phyloP scores from a whole-genome alignment of 2,888 invertebrate species.

The Scaptodrosophila latifasciaeformis region DNA sequence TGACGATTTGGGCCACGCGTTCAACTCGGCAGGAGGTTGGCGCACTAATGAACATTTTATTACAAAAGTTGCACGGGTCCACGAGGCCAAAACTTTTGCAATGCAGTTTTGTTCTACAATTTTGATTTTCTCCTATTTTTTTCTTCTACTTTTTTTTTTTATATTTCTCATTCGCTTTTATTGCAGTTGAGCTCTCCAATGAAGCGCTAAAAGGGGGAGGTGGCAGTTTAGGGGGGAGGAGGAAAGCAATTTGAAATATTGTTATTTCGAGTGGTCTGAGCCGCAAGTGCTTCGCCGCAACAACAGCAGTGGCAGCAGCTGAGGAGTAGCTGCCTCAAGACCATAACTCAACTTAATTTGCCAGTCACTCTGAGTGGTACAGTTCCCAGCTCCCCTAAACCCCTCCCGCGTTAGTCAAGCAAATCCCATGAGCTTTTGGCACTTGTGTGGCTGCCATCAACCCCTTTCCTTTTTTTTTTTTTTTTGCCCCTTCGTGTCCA shows the following conservation, averaged over 20 bases:
- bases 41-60: slow-evolving; percentile 72
- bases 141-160: no score
- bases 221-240: slow-evolving; percentile 3
- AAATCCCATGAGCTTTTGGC: slow-evolving; percentile 34
- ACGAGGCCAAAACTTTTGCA: slow-evolving; percentile 12
- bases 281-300: slow-evolving; percentile 14
- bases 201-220: background rate
- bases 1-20: background rate
- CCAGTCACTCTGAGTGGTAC: slow-evolving; percentile 6
- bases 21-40: slow-evolving; percentile 46
- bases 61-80: slow-evolving; percentile 56
- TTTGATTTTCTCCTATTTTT: slow-evolving; percentile 16
- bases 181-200: slow-evolving; percentile 23
- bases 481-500: no score
- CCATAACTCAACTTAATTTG: slow-evolving; percentile 35
- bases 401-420: slow-evolving; percentile 13
- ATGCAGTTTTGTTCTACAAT: slow-evolving; percentile 23
- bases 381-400: background rate
- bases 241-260: slow-evolving; percentile 46
- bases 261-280: slow-evolving; percentile 39
- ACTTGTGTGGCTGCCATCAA: slow-evolving; percentile 49
- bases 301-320: background rate
- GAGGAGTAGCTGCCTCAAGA: no score
- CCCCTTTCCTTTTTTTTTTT: slow-evolving; percentile 13
- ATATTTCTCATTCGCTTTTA: slow-evolving; percentile 37